phyloP scores from a whole-genome alignment of 2,113 vertebrate genomes.

The Rhipidura dahli region DNA sequence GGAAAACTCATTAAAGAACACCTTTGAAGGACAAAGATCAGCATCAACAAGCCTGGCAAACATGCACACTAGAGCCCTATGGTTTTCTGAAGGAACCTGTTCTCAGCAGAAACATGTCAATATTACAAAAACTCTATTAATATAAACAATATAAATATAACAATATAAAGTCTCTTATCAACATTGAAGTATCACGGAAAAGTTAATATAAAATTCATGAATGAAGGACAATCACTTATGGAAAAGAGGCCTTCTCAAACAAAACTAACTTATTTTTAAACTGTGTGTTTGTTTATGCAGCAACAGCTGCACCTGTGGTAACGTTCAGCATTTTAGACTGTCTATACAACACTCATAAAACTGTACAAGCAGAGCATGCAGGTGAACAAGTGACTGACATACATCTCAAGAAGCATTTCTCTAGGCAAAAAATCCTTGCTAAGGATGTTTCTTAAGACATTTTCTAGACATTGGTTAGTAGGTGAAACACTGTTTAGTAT shows the following conservation, averaged over 20 bases:
- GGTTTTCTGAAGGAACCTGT: neutral
- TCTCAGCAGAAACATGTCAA: neutral
- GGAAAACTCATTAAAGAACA: neutral
- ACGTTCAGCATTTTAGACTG: neutral
- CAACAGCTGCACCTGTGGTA: neutral
- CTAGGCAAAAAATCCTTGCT: neutral
- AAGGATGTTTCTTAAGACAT: neutral
- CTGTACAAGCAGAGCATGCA: neutral
- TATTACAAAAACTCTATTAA: neutral
- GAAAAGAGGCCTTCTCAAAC: neutral
- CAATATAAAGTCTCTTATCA: neutral
- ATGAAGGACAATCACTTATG: neutral
- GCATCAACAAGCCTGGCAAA: neutral
- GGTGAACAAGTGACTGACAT: neutral
- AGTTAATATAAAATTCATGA: neutral
- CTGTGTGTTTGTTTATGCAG: neutral
- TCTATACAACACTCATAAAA: neutral
- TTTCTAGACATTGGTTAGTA: neutral
- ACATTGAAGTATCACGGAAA: neutral
- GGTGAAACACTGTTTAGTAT: neutral
- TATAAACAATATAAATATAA: too few relatives aligned
- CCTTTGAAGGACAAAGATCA: neutral
- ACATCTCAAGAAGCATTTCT: neutral
- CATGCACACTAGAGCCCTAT: neutral
- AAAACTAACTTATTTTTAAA: neutral